These are phyloP conservation scores for Falco concolor DNA, from an alignment of 2,797 vertebrate genomes.

Conservation along the genomic window DNA sequence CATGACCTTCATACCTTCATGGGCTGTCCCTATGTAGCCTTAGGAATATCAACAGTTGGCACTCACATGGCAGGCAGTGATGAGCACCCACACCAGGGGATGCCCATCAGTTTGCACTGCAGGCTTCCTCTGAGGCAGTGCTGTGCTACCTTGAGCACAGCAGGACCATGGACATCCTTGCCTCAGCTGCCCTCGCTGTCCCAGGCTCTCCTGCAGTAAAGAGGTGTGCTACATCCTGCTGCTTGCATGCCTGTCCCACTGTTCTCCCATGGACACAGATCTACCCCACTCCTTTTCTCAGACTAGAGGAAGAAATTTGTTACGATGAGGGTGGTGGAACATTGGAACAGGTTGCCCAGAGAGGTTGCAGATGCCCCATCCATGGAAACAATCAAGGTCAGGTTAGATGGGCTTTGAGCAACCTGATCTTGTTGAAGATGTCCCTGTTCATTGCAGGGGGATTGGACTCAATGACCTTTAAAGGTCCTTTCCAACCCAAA, in stretches of 20 bases:
- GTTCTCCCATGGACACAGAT: neutral
- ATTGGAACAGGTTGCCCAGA: neutral
- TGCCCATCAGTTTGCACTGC: neutral
- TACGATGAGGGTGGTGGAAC: neutral
- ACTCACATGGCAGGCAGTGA: neutral
- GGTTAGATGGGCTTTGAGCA: neutral
- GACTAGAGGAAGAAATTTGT: neutral
- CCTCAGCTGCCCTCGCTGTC: neutral
- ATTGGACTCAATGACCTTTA: neutral
- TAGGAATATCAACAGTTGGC: neutral
- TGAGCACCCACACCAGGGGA: neutral
- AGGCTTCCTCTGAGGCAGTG: neutral
- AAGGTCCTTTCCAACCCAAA: neutral
- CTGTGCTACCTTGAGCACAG: neutral
- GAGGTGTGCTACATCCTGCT: neutral
- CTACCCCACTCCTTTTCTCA: neutral
- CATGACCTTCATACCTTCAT: neutral
- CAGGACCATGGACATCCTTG: neutral
- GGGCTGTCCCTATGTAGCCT: neutral
- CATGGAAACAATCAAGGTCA: neutral
- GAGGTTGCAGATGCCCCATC: neutral
- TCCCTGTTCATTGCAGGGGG: neutral
- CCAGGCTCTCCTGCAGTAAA: neutral
- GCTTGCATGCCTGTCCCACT: neutral
- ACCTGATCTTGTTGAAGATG: neutral